Base-by-base conservation (phyloP, 2,113 vertebrate genomes). In the Clarias gariepinus region DNA sequence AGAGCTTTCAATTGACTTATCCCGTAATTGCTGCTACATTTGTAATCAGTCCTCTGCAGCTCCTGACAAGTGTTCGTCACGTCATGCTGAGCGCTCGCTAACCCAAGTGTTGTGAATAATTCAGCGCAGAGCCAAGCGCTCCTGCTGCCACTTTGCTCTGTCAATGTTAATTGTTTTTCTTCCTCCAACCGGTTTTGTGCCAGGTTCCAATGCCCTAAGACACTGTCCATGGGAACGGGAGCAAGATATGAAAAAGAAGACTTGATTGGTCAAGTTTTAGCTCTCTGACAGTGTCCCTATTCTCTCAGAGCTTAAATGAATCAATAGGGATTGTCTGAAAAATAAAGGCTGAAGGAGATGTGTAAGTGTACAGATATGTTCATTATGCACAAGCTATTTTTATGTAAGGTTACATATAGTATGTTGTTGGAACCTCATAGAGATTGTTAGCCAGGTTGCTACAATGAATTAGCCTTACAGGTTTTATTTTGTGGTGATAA, bases 111-210 rank as follows among this genome's bases (percentile, higher is more conserved):
- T 82, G 57, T 89, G 74, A 89, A 89, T 87, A 87, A 87, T 87
- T 89, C 81, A 89, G 60, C 36, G 68, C 30, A 52, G 73, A 23
- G 74, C 85, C 74, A 13, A 74, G 87, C 60, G 57, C 41, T 86
- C 33, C 66, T 86, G 66, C 85, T 87, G 83, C 66, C 83, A 81
- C 81, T 87, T 77, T 87, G 81, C 68, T 81, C 86, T 89, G 89
- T 87, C 86, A 87, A 86, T 89, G 87, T 89, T 89, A 90, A 90
- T 87, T 87, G 78, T 21, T 15, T 79, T 87, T 90, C 79, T 87
- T 41, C 30, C 55, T 30, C 73, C 63, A 84, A 63, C 69, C 36
- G 69, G 47, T 79, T 89, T 63, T 58, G 69, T 78, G 87, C 82
- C 87, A 82, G 82, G 36, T 64, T 78, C 61, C 61, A 71, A 77